Evolutionary conservation across 2,797 vertebrate genomes (phyloP).

Genomic region (Catamblyrhynchus diadema): DNA sequence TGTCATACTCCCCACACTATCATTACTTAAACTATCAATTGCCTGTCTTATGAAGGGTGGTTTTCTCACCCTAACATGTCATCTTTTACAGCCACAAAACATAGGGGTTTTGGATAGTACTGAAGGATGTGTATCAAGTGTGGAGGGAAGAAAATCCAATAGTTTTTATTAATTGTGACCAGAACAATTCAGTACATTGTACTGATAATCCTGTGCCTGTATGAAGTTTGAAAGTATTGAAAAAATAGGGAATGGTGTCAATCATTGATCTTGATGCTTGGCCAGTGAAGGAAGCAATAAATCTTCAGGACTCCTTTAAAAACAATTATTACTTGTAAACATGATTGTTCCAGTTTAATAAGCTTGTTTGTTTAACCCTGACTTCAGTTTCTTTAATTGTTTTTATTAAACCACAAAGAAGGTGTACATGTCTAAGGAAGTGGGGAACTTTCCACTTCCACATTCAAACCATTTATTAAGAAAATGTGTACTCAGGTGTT

Average conservation of each 20-base stretch:
- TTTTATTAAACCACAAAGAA: neutral
- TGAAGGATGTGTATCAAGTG: neutral
- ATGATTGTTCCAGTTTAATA: neutral
- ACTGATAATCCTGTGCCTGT: neutral
- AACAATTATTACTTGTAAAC: neutral
- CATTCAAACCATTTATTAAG: neutral
- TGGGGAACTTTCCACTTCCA: neutral
- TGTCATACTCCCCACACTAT: neutral
- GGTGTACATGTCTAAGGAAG: neutral
- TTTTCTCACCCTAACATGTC: neutral
- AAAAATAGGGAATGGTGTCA: neutral
- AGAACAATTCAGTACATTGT: neutral
- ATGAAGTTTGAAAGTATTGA: neutral
- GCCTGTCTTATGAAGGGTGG: neutral
- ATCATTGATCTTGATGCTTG: neutral
- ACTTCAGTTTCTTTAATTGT: neutral
- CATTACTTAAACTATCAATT: neutral
- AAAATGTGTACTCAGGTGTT: neutral
- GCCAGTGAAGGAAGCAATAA: neutral
- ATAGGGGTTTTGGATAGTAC: neutral
- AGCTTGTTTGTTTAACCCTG: neutral
- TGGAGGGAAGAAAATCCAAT: neutral
- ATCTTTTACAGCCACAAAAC: neutral
- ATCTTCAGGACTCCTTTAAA: neutral
- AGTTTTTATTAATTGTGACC: accelerated